Base-by-base conservation (phyloP, 35 echinoderm and acorn worm genomes). In the Stichopus chloronotus region DNA sequence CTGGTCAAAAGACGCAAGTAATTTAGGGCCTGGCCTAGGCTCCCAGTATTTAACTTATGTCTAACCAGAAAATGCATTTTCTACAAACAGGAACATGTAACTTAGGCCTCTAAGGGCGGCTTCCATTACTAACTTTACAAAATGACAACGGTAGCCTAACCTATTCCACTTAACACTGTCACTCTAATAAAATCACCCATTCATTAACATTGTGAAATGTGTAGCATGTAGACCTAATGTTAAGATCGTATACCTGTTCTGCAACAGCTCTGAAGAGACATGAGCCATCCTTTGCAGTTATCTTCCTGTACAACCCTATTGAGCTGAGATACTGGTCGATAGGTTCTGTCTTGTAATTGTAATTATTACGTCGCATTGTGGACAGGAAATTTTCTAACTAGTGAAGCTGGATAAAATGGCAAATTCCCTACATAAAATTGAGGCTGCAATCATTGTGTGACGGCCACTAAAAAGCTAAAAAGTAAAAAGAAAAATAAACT, bases 211-310 rank as follows among this genome's bases (percentile, higher is more conserved):
- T 43, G 3, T 43, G 30, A 43, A 43, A 43, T 43, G 80, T 16
- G 53, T 53, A 25, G 6, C 43, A 3, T 25, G 25, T 53, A 85
- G 24, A 56, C 82, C 82, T 85, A 85, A 58, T 58, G 82, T 85
- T 85, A 85, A 79, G 59, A 6, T 57, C 20, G 14, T 86, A 76
- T 93, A 98, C 97, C 93, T 98, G 97, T 92, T 98, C 97, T 56
- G 97, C 95, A 91, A 98, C 97, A 61, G 95, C 97, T 59, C 97
- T 94, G 61, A 98, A 98, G 14, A 98, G 88, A 63, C 97, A 98
- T 3, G 97, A 98, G 55, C 97, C 97, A 94, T 98, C 97, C 83
- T 98, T 98, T 6, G 97, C 97, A 4, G 97, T 98, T 17, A 96
- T 92, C 94, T 98, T 98, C 65, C 97, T 90, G 88, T 93, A 93